Conservation (phyloP, 1,140 invertebrate species). For the Pseudomyrmex sp. region DNA sequence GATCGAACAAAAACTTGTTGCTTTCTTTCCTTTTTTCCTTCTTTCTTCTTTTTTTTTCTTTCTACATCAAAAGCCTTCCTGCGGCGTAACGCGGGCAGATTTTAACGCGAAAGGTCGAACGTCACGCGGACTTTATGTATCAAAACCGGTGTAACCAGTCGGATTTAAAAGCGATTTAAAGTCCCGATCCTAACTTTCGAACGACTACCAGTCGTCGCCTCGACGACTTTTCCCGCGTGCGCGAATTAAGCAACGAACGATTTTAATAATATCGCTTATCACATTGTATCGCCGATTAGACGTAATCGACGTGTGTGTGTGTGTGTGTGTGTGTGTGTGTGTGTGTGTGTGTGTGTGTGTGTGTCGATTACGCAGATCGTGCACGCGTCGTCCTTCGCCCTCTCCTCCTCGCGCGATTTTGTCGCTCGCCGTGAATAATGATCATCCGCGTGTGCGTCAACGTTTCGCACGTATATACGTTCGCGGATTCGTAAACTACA, state of each 20-base stretch:
- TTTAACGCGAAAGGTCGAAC: slow-evolving; percentile 61
- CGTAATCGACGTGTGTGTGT: slow-evolving; percentile 28
- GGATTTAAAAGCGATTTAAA: slow-evolving; percentile 60
- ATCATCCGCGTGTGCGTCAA: slow-evolving; percentile 10
- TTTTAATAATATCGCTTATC: slow-evolving; percentile 42
- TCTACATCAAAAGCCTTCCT: neutral
- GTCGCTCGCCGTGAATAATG: slow-evolving; percentile 38
- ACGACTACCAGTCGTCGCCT: slow-evolving; percentile 19
- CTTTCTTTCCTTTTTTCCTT: too few species aligned
- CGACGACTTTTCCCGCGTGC: slow-evolving; percentile 23
- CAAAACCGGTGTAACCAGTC: slow-evolving; percentile 58
- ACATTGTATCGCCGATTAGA: slow-evolving; percentile 45
- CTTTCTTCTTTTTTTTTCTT: too few species aligned
- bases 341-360: neutral
- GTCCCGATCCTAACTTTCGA: slow-evolving; percentile 36
- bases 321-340: neutral
- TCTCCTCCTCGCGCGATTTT: neutral
- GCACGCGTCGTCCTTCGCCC: slow-evolving; percentile 36
- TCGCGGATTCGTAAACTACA: slow-evolving; percentile 12
- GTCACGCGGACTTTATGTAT: slow-evolving; percentile 47
- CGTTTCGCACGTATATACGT: neutral
- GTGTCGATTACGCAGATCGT: too few species aligned
- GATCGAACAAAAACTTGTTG: too few species aligned
- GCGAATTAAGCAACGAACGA: slow-evolving; percentile 19
- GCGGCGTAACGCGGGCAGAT: slow-evolving; percentile 43